Evolutionary conservation across 2,113 vertebrate genomes (phyloP).

Genomic region (Daubentonia madagascariensis): DNA sequence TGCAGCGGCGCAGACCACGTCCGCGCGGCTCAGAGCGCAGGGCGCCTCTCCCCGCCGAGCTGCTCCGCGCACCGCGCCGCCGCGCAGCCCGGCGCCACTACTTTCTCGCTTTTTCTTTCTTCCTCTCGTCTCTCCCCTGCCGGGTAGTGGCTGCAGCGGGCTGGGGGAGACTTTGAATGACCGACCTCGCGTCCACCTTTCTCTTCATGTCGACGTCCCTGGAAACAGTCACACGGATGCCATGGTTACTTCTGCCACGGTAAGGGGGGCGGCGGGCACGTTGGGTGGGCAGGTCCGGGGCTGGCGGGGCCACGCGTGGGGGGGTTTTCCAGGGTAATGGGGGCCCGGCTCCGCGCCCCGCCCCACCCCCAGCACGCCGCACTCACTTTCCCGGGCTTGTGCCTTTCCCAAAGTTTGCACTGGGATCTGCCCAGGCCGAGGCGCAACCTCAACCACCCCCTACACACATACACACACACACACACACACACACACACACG

Average conservation of each 20-base stretch:
- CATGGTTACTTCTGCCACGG: slow-evolving; percentile 99
- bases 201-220: slow-evolving; percentile 97
- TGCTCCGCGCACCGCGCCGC: slow-evolving; percentile 80
- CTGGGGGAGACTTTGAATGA: slow-evolving; percentile 89
- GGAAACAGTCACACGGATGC: slow-evolving; percentile 95
- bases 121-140: not conserved
- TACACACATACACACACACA: not conserved
- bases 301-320: not conserved
- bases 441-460: not conserved
- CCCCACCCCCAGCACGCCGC: slow-evolving; percentile 13
- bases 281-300: slow-evolving; percentile 54
- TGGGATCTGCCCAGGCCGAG: not conserved
- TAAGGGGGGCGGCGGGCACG: slow-evolving; percentile 83
- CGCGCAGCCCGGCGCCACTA: slow-evolving; percentile 81
- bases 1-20: slow-evolving; percentile 90
- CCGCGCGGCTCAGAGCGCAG: slow-evolving; percentile 87
- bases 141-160: slow-evolving; percentile 62
- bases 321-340: not conserved
- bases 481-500: not conserved
- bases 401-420: slow-evolving; percentile 63
- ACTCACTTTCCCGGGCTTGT: slow-evolving; percentile 23
- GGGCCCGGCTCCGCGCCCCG: not conserved
- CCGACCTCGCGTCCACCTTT: slow-evolving; percentile 87
- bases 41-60: slow-evolving; percentile 83
- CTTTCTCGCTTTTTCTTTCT: slow-evolving; percentile 58